A percentile compares a stretch with the other conserved stretches of the same genome.
phyloP scores from a whole-genome alignment of 2,888 invertebrate species.

The Caprella mutica region DNA sequence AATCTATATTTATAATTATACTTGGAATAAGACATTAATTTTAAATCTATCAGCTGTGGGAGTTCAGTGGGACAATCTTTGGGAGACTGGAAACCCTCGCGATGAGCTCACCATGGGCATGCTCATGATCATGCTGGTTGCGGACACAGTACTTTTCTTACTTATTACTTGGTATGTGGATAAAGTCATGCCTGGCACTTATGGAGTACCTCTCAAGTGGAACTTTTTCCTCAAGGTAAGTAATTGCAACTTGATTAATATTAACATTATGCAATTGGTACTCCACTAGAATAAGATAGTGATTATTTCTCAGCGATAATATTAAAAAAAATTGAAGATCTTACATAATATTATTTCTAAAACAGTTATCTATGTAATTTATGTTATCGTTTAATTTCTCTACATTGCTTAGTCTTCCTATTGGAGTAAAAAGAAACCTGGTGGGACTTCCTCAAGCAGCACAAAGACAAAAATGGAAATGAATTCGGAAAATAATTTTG shows the following conservation, averaged over 20 bases:
- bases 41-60: conserved; percentile 38
- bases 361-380: too few species aligned
- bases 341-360: too few species aligned
- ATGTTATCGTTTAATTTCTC: too few species aligned
- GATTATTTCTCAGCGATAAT: too few species aligned
- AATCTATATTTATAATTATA: background rate
- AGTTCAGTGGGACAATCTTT: conserved; percentile 40
- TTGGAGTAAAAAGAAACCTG: too few species aligned
- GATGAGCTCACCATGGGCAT: conserved; percentile 38
- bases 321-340: too few species aligned
- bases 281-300: too few species aligned
- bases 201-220: conserved; percentile 55
- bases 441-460: too few species aligned
- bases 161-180: conserved; percentile 52
- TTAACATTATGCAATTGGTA: too few species aligned
- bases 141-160: conserved; percentile 46
- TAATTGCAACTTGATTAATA: conserved; percentile 2
- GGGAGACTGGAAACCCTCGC: conserved; percentile 37
- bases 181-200: conserved; percentile 53
- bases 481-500: conserved; percentile 12
- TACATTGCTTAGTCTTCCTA: too few species aligned
- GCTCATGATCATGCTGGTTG: conserved; percentile 44
- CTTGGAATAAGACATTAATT: background rate
- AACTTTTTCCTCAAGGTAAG: conserved; percentile 53
- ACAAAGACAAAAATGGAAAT: too few species aligned